A percentile compares a stretch with the other conserved stretches of the same genome.
phyloP scores from a whole-genome alignment of 2,888 invertebrate genomes.

The Drosophila infuscata region DNA sequence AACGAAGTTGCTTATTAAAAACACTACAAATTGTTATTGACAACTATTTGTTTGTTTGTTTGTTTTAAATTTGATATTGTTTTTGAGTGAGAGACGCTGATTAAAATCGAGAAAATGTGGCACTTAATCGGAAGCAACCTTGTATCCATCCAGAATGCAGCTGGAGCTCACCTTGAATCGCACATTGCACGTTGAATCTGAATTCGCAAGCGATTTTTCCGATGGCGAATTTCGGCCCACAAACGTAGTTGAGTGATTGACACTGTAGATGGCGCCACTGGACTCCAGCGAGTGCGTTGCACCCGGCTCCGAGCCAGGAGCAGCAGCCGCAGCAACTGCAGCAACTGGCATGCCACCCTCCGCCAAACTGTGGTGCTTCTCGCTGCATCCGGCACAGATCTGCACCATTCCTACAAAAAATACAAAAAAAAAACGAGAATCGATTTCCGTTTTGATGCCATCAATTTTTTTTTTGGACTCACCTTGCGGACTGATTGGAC shows the following conservation, averaged over 20 bases:
- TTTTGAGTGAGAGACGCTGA: constrained; percentile 1
- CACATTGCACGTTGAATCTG: constrained; percentile 84
- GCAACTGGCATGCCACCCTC: constrained; percentile 83
- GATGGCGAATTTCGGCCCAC: constrained; percentile 84
- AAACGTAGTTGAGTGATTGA: constrained; percentile 42
- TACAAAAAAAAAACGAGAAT: not conserved
- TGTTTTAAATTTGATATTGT: constrained; percentile 8
- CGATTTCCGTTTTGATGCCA: not conserved
- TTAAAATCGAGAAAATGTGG: not conserved
- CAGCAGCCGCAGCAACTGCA: constrained; percentile 35
- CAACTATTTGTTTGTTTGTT: constrained; percentile 32
- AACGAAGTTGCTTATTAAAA: constrained; percentile 25
- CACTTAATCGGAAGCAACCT: not conserved
- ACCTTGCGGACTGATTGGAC: constrained; percentile 95
- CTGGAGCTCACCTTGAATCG: constrained; percentile 83
- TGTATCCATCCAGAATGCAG: not conserved
- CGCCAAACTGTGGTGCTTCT: constrained; percentile 87
- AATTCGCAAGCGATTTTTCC: constrained; percentile 84
- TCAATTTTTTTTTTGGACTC: constrained; percentile 1
- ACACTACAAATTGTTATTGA: constrained; percentile 62
- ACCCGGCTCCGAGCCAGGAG: constrained; percentile 33
- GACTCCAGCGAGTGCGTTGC: constrained; percentile 54
- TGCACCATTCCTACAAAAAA: constrained; percentile 89
- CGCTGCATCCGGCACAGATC: constrained; percentile 94
- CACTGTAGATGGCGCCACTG: constrained; percentile 63